phyloP scores from a whole-genome alignment of 2,113 vertebrate genomes.

The Laticauda laticaudata region DNA sequence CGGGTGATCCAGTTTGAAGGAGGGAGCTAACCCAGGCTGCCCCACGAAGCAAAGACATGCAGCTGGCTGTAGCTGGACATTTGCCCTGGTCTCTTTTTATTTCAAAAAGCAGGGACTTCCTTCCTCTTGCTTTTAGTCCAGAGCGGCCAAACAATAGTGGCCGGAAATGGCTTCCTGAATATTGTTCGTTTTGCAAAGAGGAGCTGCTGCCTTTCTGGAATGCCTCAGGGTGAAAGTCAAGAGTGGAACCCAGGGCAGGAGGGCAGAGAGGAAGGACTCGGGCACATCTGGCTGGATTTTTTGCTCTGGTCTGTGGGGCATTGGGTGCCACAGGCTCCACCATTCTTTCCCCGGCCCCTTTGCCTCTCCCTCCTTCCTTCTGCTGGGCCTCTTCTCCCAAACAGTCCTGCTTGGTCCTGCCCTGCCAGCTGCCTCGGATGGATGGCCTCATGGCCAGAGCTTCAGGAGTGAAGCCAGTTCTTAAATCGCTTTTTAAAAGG shows the following conservation, averaged over 20 bases:
- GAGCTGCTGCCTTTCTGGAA: not conserved
- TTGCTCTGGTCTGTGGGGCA: not conserved
- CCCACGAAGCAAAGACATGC: not conserved
- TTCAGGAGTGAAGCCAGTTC: not conserved
- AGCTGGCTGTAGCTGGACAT: not conserved
- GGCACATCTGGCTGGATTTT: not conserved
- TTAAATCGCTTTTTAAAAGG: not conserved
- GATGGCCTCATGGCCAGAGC: not conserved
- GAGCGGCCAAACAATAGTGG: not conserved
- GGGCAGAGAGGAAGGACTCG: not conserved
- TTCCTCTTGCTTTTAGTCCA: not conserved
- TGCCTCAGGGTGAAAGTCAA: not conserved
- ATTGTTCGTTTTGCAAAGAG: not conserved
- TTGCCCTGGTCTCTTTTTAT: not conserved
- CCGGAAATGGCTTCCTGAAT: not conserved
- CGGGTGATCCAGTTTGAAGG: rapidly evolving
- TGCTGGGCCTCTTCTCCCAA: not conserved
- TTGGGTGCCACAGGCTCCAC: not conserved
- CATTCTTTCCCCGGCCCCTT: not conserved
- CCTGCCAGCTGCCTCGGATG: not conserved
- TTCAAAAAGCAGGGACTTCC: not conserved
- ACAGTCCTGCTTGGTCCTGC: not conserved
- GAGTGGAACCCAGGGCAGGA: not conserved
- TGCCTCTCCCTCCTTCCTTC: not conserved
- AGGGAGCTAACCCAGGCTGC: not conserved